Evolutionary conservation across 2,113 vertebrate genomes (phyloP), one percentile per base, ranked within the genome.

Genomic region (Ptilorrhoa leucosticta): DNA sequence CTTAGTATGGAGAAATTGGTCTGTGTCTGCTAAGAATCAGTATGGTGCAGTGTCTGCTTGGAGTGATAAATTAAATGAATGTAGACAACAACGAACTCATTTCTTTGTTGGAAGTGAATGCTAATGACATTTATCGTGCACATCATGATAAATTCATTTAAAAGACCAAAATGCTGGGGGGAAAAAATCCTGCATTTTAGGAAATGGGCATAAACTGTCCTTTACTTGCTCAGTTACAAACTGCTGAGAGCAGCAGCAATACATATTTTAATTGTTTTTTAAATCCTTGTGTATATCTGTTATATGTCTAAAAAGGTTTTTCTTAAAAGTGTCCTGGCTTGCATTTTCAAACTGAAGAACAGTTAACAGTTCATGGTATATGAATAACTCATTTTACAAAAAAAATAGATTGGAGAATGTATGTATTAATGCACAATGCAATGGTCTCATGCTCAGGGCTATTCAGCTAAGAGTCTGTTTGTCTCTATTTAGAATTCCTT

Each of bases 141-240:
- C 50, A 95, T 94, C 79, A 51, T 54, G 76, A 93, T 91, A 86
- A 94, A 94, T 40, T 81, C n/a, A 81, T 94, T 89, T 66, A 60
- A 92, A 90, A 83, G 39, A 90, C 73, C 40, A 91, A 65, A 93
- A 58, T 69, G 54, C 60, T 78, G 23, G 22, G 19, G 39, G 22
- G 13, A 0, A 23, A 39, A 64, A 76, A 30, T 21, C 10, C 15
- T 82, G 6, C 61, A 77, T 75, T 94, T 89, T 56, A 73, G 30
- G 35, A 84, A 95, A 90, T 42, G 57, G 26, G 16, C 20, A 69
- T 79, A 68, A 79, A 26, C 15, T 73, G 23, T 73, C 45, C 27
- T 91, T 91, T 82, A 68, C 35, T 84, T 80, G 23, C n/a, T 90
- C 31, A 70, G 54, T 92, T 80, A 84, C 42, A 78, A 87, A 40